A percentile compares a stretch with the other conserved stretches of the same genome.
These are phyloP conservation scores for Labia minor DNA, from an alignment of 2,888 invertebrate species.

Conservation along the genomic window DNA sequence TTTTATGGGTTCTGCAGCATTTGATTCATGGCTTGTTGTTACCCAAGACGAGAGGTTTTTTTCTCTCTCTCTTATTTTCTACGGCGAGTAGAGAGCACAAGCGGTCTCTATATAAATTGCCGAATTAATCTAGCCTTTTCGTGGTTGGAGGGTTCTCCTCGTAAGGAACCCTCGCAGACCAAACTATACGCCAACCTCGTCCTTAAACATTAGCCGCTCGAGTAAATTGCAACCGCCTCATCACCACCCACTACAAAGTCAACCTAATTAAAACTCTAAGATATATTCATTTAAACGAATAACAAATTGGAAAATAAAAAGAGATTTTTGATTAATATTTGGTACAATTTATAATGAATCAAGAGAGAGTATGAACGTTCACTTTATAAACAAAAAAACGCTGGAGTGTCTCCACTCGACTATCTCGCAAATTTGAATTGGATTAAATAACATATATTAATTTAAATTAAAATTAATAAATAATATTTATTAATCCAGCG, in stretches of 20 bases:
- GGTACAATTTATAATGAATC: too few species aligned
- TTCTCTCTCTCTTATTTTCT: neutral
- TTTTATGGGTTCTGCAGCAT: neutral
- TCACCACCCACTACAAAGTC: too few species aligned
- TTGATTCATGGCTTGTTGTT: conserved; percentile 3
- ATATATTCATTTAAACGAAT: conserved; percentile 13
- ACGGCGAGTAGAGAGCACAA: neutral
- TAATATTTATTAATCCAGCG: too few species aligned
- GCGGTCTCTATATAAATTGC: conserved; percentile 13
- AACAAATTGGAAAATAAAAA: too few species aligned
- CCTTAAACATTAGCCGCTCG: conserved; percentile 1
- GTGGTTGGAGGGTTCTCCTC: conserved; percentile 1
- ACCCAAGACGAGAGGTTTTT: neutral
- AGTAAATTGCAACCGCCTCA: conserved; percentile 2
- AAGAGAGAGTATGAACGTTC: too few species aligned
- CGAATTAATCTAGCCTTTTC: conserved; percentile 4
- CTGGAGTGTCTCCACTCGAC: too few species aligned
- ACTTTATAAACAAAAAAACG: too few species aligned
- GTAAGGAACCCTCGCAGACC: neutral
- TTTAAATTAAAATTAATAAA: too few species aligned
- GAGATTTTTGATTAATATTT: too few species aligned
- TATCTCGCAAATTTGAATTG: too few species aligned
- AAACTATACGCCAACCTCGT: neutral
- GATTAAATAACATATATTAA: too few species aligned
- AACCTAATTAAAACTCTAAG: conserved; percentile 6